Base-by-base conservation (phyloP, 2,113 vertebrate species). In the Zosterops borbonicus region DNA sequence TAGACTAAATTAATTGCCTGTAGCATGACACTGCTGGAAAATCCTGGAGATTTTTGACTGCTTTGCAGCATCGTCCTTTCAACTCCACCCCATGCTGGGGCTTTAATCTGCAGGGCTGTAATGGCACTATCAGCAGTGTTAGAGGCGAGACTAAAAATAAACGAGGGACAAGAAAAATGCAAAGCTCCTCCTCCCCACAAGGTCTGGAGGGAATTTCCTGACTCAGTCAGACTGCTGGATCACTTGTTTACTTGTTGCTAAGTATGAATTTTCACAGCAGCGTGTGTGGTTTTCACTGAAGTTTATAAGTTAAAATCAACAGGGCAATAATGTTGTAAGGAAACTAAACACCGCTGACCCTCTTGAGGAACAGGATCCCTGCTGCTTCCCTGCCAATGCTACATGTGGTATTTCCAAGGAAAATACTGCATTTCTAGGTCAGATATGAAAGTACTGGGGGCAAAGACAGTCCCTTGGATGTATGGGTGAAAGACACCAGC, bases 81-180 rank as follows among this genome's bases (percentile, higher is more conserved):
- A 95, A 91, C 76, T 81, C 47, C n/a, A n/a, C 83, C 88, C 86
- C 89, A 71, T 4, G 76, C 93, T 79, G 80, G 31, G 92, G 69
- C 70, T 95, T 92, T 44, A 81, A 89, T 95, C 90, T 62, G 56
- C n/a, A 60, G 58, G 83, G 83, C 85, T 78, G 62, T 25, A 68
- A 64, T 16, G 92, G 92, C 64, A 87, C 86, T 76, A 92, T 62
- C 73, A 94, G 90, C 92, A 75, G 20, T 12, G 73, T 94, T 92
- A 62, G 77, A 96, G 80, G 86, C 76, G 9, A 94, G 88, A 92
- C 94, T 93, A 89, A 96, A 96, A 96, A 96, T 96, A 97, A 97
- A 94, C 76, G 76, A 2, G 4, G 52, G 74, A 63, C 68, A 70
- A 93, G 94, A 96, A 96, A 95, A 96, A 95, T 83, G 90, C 84